Base-by-base conservation (phyloP, 35 echinoderm and acorn worm genomes). In the Lytechinus pictus region DNA sequence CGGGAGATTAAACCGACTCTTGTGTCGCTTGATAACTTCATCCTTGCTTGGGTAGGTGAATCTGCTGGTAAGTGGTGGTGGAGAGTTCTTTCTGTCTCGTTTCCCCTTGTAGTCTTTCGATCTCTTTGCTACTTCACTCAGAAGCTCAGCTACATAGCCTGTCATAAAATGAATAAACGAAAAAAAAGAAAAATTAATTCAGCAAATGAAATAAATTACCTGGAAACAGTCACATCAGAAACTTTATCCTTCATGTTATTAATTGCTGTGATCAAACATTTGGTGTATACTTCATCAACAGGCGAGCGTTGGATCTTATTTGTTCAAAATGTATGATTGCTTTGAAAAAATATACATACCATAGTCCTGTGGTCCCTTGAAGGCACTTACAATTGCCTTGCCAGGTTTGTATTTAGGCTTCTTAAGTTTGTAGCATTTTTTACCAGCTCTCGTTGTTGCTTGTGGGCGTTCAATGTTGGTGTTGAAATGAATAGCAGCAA, bases 401-500 rank as follows among this genome's bases (percentile, higher is more conserved):
- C 96, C 96, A 19, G 28, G 19, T 52, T 95, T 95, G 94, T 60
- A 86, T 21, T 94, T 56, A 29, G 86, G 94, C 86, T 95, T 95
- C 12, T 54, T 89, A 51, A 96, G 6, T 0, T 53, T 86, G 55
- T 94, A 96, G 24, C 71, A 27, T 57, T 89, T 94, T 21, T 54
- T 86, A 10, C 96, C 96, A n/a, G 44, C 54, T 14, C 88, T 44
- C 27, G 95, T 95, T 13, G 95, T 95, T 54, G 86, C 88, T 12
- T 72, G 61, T 24, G 56, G 13, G 88, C 96, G 55, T 24, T 90
- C 51, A 19, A 57, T 86, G 54, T 94, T 94, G 27, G 61, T 53
- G 72, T 96, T 96, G 61, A 1, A 96, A 54, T 96, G 93, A 16
- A 96, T 28, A 10, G 52, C 93, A 28, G 93, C 86, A n/a, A 96